Evolutionary conservation across 2,797 vertebrate species (phyloP).

Genomic region (Limnodromus scolopaceus): DNA sequence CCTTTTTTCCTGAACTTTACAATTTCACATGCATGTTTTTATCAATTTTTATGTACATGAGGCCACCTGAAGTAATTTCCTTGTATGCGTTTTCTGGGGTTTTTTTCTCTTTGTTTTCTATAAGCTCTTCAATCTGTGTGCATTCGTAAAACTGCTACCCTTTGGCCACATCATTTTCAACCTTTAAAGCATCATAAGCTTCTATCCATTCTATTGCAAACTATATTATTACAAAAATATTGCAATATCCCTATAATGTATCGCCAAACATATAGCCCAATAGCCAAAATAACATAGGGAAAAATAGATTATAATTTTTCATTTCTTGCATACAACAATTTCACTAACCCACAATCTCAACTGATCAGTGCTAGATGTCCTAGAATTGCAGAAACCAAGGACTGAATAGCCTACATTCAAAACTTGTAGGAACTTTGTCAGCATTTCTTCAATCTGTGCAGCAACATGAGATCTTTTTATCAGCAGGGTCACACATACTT

Average conservation of each 20-base stretch:
- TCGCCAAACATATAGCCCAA: neutral
- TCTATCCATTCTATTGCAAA: neutral
- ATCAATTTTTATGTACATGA: neutral
- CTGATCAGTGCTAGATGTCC: too few species aligned
- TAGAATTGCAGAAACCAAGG: neutral
- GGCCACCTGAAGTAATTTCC: neutral
- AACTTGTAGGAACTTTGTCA: accelerated
- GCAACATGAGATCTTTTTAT: accelerated
- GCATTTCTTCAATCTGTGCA: neutral
- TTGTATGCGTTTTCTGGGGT: neutral
- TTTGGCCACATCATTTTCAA: neutral
- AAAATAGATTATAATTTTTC: neutral
- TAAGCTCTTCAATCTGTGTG: neutral
- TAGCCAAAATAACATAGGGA: neutral
- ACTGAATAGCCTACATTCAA: accelerated
- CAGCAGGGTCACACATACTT: neutral
- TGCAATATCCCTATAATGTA: neutral
- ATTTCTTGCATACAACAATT: neutral
- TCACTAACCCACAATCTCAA: accelerated
- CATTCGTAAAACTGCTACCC: neutral
- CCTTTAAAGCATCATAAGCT: neutral
- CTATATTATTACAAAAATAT: neutral
- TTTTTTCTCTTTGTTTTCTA: neutral
- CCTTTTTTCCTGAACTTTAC: neutral
- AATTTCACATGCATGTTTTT: neutral